These are phyloP conservation scores for Scalopus aquaticus DNA, from an alignment of 2,113 vertebrate genomes.

Conservation along the genomic window DNA sequence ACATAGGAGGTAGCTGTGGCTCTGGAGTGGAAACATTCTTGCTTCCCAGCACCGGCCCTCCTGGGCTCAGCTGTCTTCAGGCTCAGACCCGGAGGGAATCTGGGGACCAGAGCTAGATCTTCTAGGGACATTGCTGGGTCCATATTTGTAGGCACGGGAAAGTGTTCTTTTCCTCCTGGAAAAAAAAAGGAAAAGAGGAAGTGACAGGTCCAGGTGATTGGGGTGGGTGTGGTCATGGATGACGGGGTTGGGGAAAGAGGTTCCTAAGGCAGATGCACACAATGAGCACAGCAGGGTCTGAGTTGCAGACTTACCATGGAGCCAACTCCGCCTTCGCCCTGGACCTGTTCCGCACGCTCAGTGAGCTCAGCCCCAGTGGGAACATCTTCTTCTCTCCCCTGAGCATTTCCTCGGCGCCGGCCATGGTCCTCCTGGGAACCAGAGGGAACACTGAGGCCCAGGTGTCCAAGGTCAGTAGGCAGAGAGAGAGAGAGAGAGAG, in stretches of 20 bases:
- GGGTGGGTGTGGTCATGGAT: fast-evolving
- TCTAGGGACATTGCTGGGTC: background rate
- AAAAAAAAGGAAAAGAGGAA: too few species aligned
- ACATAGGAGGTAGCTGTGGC: fast-evolving
- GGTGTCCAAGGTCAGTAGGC: conserved; percentile 83
- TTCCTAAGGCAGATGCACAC: too few species aligned
- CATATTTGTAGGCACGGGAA: background rate
- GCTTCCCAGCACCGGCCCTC: too few species aligned
- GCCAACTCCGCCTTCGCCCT: conserved; percentile 82
- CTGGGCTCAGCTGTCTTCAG: background rate
- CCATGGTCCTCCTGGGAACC: conserved; percentile 84
- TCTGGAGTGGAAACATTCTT: background rate
- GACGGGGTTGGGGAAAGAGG: too few species aligned
- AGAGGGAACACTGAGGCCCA: conserved; percentile 80
- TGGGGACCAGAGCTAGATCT: fast-evolving
- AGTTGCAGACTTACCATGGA: conserved; percentile 84
- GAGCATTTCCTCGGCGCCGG: conserved; percentile 83
- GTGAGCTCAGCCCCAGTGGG: conserved; percentile 52
- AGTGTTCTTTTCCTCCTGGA: background rate
- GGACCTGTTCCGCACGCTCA: conserved; percentile 80
- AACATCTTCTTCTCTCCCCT: conserved; percentile 86
- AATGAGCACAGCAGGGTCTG: background rate
- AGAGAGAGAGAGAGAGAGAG: too few species aligned
- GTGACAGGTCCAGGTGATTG: background rate
- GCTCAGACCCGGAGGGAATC: too few species aligned